Evolutionary conservation across 2,797 vertebrate genomes (phyloP), one percentile per base, ranked within the genome.

Genomic region (Microtus californicus): DNA sequence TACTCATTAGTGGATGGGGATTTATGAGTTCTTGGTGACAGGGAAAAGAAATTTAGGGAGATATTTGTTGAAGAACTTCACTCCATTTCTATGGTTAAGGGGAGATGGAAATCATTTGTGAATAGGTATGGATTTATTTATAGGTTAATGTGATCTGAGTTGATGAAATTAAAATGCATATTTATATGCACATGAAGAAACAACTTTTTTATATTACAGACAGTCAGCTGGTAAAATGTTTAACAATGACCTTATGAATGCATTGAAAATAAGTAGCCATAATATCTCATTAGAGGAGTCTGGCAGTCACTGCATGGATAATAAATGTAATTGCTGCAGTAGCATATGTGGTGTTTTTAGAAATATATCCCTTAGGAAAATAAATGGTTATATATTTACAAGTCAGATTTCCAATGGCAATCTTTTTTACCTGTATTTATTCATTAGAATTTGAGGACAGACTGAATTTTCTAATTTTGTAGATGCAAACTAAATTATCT

Each of bases 391-490:
- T 78, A 69, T 45, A 94, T 92, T 54, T 29, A 73, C 12, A 76
- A 80, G 15, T 23, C 63, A 40, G 21, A 48, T 82, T 17, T 69
- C 8, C 45, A 89, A 51, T 12, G 5, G 3, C 45, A 51, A 43
- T 59, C 9, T 86, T 80, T 69, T 21, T 74, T 43, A 12, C 27
- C 63, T 93, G 51, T 34, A 65, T 73, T 59, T 78, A 73, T 56
- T 79, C 43, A 71, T 25, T 21, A 73, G 63, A 73, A 81, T 48
- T 34, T 14, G 2, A 90, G 61, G 27, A 40, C 45, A 59, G 37
- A 61, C 9, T 90, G 43, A 65, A 51, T 91, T 77, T 85, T 23
- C 29, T 87, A 74, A 82, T 92, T 89, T 95, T 51, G 12, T 74
- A 23, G 3, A 63, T 74, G n/a, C 45, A 78, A 83, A 88, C 79